Evolutionary conservation across 2,888 invertebrate genomes (phyloP), one percentile per base, ranked within the genome.

Genomic region (Emmelina monodactyla): DNA sequence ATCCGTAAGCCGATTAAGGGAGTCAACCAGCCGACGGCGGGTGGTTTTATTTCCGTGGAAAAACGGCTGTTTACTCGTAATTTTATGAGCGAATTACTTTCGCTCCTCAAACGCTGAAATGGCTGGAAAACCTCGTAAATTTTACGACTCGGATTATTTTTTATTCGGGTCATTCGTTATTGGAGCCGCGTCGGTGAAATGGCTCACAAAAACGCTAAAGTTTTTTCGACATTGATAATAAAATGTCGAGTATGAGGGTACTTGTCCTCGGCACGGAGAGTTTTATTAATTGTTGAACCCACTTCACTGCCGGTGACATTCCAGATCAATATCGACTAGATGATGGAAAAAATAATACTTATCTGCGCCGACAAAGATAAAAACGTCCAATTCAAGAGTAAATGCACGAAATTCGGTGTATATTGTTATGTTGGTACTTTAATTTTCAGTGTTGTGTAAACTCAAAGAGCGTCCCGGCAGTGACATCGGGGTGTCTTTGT

Each of bases 391-490:
- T 43, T 47, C 42, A 50, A 47, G 46, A 49, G 70, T 55, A 59
- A 60, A 62, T 56, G 62, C 57, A 60, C 51, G 49, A 61, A 55
- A 64, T 63, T 54, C 64, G 55, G 62, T 60, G 56, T 63, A 64
- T 66, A 67, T 72, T 71, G 72, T 71, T 54, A 57, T 55, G 56
- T 44, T 46, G 59, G 68, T 59, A 71, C 79, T 79, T 67, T 55
- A 71, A 75, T 73, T 79, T 70, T 62, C 75, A 76, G 66, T 69
- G 67, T 72, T 64, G 73, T 78, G 75, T 72, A 72, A 78, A 76
- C 64, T 72, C 68, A 73, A 76, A 72, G 64, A 53, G 50, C 58
- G 52, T 52, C 56, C 63, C 13, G 5, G 66, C 65, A 58, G 62
- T 64, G 70, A 73, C 68, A 67, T 66, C 56, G 64, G 53, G 49